phyloP scores from a whole-genome alignment of 2,113 vertebrate genomes.

The Proteles cristata region DNA sequence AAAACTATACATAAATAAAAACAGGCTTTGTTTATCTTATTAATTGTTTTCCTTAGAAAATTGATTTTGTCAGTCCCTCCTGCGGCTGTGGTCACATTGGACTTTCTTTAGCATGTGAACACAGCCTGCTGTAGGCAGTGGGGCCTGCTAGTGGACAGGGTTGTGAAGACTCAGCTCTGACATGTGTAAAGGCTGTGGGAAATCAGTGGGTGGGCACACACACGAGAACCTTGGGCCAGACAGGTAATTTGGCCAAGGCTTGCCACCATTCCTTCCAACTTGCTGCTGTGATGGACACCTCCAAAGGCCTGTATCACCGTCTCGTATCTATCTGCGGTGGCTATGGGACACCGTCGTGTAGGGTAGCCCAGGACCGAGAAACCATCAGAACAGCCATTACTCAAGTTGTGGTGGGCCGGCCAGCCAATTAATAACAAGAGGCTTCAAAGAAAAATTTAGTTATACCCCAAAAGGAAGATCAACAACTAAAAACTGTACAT shows the following conservation, averaged over 20 bases:
- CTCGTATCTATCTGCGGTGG: too few species aligned
- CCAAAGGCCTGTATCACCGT: neutral
- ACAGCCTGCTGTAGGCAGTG: rapidly evolving
- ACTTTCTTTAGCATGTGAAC: rapidly evolving
- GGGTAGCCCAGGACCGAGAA: neutral
- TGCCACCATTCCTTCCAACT: neutral
- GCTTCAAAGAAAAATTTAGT: neutral
- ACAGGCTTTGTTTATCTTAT: neutral
- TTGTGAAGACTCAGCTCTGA: neutral
- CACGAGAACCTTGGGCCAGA: neutral
- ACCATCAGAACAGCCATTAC: neutral
- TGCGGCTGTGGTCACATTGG: neutral
- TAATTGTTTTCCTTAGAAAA: neutral
- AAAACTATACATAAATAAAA: neutral
- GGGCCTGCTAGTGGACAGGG: too few species aligned
- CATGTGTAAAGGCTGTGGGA: neutral
- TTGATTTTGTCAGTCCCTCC: neutral
- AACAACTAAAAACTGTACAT: neutral
- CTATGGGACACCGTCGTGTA: rapidly evolving
- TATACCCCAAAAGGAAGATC: neutral
- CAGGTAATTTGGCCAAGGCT: neutral
- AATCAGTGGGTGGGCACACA: neutral
- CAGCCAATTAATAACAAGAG: neutral
- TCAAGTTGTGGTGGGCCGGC: neutral
- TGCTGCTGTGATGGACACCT: neutral